A percentile compares a stretch with the other conserved stretches of the same genome.
These are phyloP conservation scores for Melikaiella ostensackeni DNA, from an alignment of 2,888 invertebrate species.

Conservation along the genomic window DNA sequence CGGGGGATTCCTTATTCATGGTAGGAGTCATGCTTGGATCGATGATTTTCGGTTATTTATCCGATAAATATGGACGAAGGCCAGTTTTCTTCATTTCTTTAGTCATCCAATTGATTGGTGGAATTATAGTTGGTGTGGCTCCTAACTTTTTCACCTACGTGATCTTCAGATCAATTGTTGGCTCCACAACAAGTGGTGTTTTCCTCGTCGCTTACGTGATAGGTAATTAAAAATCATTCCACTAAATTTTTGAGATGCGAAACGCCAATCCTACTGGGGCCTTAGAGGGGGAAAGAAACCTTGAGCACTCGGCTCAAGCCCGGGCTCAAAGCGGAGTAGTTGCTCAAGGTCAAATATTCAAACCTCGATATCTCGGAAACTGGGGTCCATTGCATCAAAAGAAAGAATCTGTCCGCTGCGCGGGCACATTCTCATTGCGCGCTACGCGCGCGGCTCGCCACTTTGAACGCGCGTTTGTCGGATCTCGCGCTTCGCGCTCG, in stretches of 20 bases:
- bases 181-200: conserved; percentile 87
- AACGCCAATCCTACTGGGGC: no score
- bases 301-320: no score
- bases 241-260: background rate
- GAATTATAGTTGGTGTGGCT: conserved; percentile 82
- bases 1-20: conserved; percentile 85
- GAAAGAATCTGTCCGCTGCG: no score
- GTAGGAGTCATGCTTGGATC: conserved; percentile 86
- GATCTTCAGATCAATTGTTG: conserved; percentile 83
- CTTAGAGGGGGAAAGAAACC: no score
- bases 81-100: conserved; percentile 86
- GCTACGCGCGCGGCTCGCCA: no score
- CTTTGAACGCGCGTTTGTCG: no score
- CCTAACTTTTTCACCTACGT: conserved; percentile 85
- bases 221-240: conserved; percentile 77
- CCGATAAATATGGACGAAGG: conserved; percentile 85
- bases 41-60: conserved; percentile 85
- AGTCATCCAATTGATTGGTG: conserved; percentile 84
- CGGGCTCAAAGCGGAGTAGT: no score
- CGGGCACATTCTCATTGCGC: no score
- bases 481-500: no score
- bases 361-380: no score
- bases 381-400: background rate
- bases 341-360: no score
- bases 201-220: conserved; percentile 89